Evolutionary conservation across 2,888 invertebrate genomes (phyloP), one percentile per base, ranked within the genome.

Genomic region (Psococerastis gibbosa): DNA sequence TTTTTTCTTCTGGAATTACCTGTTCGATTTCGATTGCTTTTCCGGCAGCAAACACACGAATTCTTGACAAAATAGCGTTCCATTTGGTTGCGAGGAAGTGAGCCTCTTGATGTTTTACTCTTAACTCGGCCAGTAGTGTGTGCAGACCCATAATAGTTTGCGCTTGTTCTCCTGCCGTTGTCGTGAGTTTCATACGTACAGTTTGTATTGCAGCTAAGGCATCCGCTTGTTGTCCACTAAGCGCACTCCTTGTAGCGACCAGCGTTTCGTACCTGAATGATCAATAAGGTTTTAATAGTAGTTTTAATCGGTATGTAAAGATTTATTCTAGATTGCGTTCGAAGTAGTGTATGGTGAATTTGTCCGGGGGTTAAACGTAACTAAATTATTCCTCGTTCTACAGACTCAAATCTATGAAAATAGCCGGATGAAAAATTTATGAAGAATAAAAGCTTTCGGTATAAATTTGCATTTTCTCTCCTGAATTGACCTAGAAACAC

Each of bases 1-100:
- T n/a, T n/a, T n/a, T n/a, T n/a, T n/a, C n/a, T n/a, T n/a, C n/a
- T n/a, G n/a, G n/a, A 27, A 27, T 9, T 27, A 27, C 16, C 22
- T 46, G 20, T 42, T 32, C 34, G 15, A 38, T 41, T 16, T 23
- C 41, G 3, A 3, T 13, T 2, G 43, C 27, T 27, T 27, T 27
- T 27, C 11, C 27, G 27, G 27, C 27, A 11, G 27, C 27, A 27
- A 27, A 27, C 27, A 11, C 27, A 9, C 27, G 27, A 11, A 27
- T 11, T 6, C 11, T 6, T 9, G 27, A 6, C 27, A 27, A 11
- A 27, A 27, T 27, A 27, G 6, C 11, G 11, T 27, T 11, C 27
- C 27, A 27, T 27, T 27, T 27, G 11, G 27, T 27, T 6, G 8
- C 8, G 6, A 11, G 11, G 27, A 11, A 9, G 6, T 11, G 27